phyloP scores from a whole-genome alignment of 1,140 invertebrate species.

The Homarus americanus region DNA sequence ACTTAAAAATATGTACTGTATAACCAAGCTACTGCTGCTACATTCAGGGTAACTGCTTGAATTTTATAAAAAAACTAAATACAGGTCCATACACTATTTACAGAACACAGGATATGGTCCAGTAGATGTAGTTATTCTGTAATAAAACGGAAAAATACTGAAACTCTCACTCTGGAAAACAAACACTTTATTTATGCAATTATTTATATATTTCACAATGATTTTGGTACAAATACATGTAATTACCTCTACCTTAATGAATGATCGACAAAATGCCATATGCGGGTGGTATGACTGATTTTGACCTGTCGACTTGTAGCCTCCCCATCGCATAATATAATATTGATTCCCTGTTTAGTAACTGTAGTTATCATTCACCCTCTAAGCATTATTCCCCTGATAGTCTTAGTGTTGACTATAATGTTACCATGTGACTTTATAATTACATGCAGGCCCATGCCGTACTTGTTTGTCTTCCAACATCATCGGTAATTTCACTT shows the following conservation, averaged over 20 bases:
- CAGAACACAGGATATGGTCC: no score
- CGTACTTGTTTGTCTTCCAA: background rate
- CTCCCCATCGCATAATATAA: background rate
- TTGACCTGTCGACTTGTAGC: conserved; percentile 50
- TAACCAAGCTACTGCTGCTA: no score
- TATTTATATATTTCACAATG: conserved; percentile 66
- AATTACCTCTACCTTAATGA: conserved; percentile 57
- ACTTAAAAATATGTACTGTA: no score
- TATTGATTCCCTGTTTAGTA: conserved; percentile 1
- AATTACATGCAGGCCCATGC: background rate
- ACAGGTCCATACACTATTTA: no score
- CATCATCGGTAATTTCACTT: background rate
- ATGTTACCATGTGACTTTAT: background rate
- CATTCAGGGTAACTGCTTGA: no score
- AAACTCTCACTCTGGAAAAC: conserved; percentile 41
- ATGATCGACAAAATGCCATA: conserved; percentile 59
- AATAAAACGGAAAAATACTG: background rate
- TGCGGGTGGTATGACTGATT: conserved; percentile 23
- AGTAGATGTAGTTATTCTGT: no score
- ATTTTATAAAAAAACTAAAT: no score
- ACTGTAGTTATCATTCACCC: background rate
- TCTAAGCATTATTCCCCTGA: background rate
- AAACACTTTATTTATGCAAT: conserved; percentile 68
- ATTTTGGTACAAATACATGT: conserved; percentile 67
- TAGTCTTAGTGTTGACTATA: background rate